Conservation (phyloP, 2,797 vertebrate genomes). For the Oreortyx pictus region DNA sequence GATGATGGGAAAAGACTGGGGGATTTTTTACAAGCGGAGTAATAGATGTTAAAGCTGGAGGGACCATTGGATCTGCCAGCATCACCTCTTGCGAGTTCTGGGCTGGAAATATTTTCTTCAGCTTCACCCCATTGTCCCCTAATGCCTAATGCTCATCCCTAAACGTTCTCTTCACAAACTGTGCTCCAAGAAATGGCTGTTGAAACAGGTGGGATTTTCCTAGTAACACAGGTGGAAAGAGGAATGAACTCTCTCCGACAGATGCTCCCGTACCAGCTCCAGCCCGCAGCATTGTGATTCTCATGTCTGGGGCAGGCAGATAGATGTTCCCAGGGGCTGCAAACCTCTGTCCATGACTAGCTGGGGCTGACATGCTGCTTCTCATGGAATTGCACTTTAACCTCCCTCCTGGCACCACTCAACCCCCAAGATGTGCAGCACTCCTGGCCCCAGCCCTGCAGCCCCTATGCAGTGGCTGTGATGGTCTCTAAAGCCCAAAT, state of each 20-base stretch:
- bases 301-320: not conserved
- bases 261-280: not conserved
- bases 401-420: not conserved
- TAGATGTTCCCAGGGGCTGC: not conserved
- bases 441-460: too few species aligned
- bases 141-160: not conserved
- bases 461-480: accelerated
- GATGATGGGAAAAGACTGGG: not conserved
- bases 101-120: not conserved
- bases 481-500: not conserved
- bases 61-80: not conserved
- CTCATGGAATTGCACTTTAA: not conserved
- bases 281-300: not conserved
- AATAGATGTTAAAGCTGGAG: not conserved
- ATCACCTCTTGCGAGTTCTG: not conserved
- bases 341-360: not conserved
- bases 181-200: not conserved
- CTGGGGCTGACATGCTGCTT: accelerated
- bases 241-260: not conserved
- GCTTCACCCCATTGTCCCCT: not conserved
- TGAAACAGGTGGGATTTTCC: not conserved
- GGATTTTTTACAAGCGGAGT: not conserved
- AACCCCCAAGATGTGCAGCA: not conserved
- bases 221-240: not conserved
- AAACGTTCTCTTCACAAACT: not conserved